Evolutionary conservation across 2,888 invertebrate genomes (phyloP).

Genomic region (Calameuta pallipes): DNA sequence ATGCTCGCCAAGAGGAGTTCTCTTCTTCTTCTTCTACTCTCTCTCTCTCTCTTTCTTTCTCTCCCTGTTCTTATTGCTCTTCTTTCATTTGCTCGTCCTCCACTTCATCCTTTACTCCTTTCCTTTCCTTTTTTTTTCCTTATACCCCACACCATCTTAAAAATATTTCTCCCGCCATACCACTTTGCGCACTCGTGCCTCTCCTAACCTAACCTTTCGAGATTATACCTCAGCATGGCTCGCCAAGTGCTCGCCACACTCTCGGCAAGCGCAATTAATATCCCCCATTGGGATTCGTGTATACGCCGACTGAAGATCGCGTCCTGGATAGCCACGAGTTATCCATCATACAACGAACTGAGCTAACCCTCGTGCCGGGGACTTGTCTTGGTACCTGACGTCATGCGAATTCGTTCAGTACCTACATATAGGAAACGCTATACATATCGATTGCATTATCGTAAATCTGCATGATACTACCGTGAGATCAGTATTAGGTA

Average conservation of each 20-base stretch:
- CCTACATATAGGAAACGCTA: not conserved
- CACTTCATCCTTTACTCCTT: slow-evolving; percentile 34
- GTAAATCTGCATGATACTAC: not conserved
- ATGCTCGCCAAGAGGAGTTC: slow-evolving; percentile 61
- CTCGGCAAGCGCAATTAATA: slow-evolving; percentile 54
- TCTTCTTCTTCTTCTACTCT: slow-evolving; percentile 45
- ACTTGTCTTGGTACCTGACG: slow-evolving; percentile 18
- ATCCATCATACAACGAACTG: slow-evolving; percentile 50
- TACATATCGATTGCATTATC: not conserved
- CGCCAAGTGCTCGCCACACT: slow-evolving; percentile 17
- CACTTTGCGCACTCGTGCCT: slow-evolving; percentile 42
- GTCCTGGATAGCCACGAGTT: slow-evolving; percentile 44
- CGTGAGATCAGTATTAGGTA: not conserved
- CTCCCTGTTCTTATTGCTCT: not conserved
- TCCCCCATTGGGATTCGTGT: slow-evolving; percentile 52
- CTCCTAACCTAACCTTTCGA: slow-evolving; percentile 52
- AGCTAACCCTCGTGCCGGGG: not conserved
- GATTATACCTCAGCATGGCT: slow-evolving; percentile 39
- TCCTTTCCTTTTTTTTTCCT: slow-evolving; percentile 30
- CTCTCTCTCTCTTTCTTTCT: slow-evolving; percentile 14
- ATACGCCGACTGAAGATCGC: slow-evolving; percentile 48
- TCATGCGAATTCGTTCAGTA: not conserved
- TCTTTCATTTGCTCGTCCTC: slow-evolving; percentile 10
- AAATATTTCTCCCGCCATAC: slow-evolving; percentile 46
- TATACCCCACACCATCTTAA: slow-evolving; percentile 28